A percentile compares a stretch with the other conserved stretches of the same genome.
phyloP scores from a whole-genome alignment of 2,888 invertebrate species.

The Plagodis dolabraria region DNA sequence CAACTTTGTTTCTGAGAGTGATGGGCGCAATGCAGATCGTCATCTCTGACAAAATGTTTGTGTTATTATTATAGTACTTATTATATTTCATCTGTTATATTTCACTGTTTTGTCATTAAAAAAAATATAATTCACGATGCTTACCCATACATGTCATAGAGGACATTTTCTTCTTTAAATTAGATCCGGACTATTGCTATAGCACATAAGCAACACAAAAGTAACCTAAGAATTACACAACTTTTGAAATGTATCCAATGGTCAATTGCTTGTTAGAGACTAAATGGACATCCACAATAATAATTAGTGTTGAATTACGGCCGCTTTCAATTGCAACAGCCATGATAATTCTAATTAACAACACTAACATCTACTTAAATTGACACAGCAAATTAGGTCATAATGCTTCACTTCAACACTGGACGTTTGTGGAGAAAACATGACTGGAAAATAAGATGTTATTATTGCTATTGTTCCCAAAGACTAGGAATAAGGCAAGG shows the following conservation, averaged over 20 bases:
- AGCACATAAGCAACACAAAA: background rate
- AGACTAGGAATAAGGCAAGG: no score
- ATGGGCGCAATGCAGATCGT: no score
- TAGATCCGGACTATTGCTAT: no score
- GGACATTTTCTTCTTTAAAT: background rate
- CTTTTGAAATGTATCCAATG: constrained; percentile 25
- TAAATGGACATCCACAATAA: constrained; percentile 29
- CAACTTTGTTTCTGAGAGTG: no score
- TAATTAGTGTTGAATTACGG: constrained; percentile 37
- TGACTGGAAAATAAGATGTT: background rate
- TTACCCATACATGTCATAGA: background rate
- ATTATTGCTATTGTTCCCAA: background rate
- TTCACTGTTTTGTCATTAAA: no score
- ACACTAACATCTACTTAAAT: constrained; percentile 21
- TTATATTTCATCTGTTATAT: no score
- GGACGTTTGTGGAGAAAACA: constrained; percentile 4
- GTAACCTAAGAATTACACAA: constrained; percentile 1
- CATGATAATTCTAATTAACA: constrained; percentile 39
- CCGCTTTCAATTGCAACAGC: constrained; percentile 31
- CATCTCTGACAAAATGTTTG: no score
- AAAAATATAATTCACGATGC: background rate
- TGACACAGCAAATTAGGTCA: constrained; percentile 35
- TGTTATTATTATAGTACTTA: no score
- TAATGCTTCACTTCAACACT: constrained; percentile 9
- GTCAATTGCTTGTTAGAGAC: constrained; percentile 32